Percentiles rank a stretch among this genome's conserved stretches.
phyloP scores from a whole-genome alignment of 2,797 vertebrate genomes.

The Lycodopsis pacificus region DNA sequence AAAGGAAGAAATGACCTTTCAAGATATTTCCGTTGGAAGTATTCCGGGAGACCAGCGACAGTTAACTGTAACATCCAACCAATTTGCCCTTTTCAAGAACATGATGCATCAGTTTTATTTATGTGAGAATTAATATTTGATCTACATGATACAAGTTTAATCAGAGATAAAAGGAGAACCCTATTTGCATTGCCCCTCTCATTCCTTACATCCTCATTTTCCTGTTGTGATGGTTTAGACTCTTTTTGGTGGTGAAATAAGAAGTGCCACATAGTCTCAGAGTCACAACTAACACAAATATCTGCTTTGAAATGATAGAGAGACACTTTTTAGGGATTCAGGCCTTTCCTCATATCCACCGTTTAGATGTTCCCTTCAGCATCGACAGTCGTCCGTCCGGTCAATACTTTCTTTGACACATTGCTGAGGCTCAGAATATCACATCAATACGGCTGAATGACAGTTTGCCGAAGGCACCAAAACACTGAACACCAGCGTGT shows the following conservation, averaged over 20 bases:
- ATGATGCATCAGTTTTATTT: conserved; percentile 3
- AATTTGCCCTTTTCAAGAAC: neutral
- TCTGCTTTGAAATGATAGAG: neutral
- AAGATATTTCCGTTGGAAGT: neutral
- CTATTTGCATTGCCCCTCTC: neutral
- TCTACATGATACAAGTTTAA: neutral
- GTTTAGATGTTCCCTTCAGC: neutral
- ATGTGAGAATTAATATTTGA: conserved; percentile 19
- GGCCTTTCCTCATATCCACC: too few species aligned
- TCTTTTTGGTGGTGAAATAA: neutral
- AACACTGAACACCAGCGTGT: too few species aligned
- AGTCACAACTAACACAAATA: neutral
- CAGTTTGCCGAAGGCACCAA: neutral
- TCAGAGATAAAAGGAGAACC: neutral
- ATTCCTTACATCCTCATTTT: neutral
- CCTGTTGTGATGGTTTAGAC: neutral
- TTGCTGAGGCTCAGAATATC: neutral
- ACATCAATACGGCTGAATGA: neutral
- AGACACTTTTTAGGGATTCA: neutral
- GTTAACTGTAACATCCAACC: neutral
- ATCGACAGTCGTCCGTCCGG: neutral
- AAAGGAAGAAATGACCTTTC: neutral
- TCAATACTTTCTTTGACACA: neutral
- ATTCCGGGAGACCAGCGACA: neutral
- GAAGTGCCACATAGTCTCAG: neutral